phyloP scores from a whole-genome alignment of 2,797 vertebrate species.

The Cossypha polioptera region DNA sequence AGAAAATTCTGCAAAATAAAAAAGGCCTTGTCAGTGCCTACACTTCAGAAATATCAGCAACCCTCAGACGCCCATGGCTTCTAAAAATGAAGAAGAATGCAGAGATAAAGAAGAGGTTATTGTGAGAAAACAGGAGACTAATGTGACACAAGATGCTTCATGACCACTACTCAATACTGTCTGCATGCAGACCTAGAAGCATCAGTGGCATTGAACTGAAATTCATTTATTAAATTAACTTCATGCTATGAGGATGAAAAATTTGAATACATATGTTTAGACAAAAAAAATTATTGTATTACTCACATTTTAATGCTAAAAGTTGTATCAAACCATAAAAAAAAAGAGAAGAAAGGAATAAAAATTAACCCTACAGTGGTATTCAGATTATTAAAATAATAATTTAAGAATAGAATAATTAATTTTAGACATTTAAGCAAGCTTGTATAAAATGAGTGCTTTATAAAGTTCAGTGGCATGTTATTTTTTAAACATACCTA shows the following conservation, averaged over 20 bases:
- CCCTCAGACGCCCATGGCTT: neutral
- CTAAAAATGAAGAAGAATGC: neutral
- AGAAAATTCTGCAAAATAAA: neutral
- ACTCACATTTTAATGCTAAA: neutral
- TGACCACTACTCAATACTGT: neutral
- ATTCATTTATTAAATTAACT: neutral
- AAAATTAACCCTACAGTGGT: neutral
- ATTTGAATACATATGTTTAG: neutral
- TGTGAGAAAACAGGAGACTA: neutral
- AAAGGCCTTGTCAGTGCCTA: neutral
- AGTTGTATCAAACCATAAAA: neutral
- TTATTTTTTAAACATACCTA: neutral
- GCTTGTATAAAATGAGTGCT: neutral
- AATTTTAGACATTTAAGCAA: neutral
- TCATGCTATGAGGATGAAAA: neutral
- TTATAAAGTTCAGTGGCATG: neutral
- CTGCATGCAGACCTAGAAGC: neutral
- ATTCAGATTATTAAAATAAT: neutral
- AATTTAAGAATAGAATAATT: neutral
- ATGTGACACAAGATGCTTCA: neutral
- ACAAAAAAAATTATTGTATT: neutral
- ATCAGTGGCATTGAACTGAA: neutral
- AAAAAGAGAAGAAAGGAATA: neutral
- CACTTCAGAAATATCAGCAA: neutral
- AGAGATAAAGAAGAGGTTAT: neutral